Conservation (phyloP, 2,113 vertebrate genomes). For the Stegastes partitus region DNA sequence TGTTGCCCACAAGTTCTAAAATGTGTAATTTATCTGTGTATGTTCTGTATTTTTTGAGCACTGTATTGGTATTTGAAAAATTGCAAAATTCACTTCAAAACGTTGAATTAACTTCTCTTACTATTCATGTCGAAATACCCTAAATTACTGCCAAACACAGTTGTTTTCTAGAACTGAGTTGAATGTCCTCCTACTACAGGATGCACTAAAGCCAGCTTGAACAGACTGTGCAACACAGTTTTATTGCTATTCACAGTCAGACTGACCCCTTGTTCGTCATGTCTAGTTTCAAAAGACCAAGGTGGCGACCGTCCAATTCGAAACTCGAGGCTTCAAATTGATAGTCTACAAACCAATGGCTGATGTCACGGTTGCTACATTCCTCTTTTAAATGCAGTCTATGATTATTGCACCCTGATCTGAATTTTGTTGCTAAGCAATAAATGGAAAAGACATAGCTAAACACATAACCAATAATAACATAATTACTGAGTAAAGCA, state of each 20-base stretch:
- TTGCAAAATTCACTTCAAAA: too few relatives aligned
- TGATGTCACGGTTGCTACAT: too few relatives aligned
- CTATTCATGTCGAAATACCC: too few relatives aligned
- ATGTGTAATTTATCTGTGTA: neutral
- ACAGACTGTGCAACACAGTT: neutral
- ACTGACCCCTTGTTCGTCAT: too few relatives aligned
- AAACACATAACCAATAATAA: slow-evolving; percentile 32
- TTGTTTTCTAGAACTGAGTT: neutral
- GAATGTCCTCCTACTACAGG: neutral
- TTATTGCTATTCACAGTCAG: too few relatives aligned
- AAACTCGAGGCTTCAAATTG: too few relatives aligned
- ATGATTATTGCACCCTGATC: neutral
- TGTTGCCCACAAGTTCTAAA: neutral
- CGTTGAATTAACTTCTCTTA: too few relatives aligned
- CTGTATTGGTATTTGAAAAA: neutral
- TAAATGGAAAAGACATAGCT: slow-evolving; percentile 4
- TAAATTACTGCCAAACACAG: neutral
- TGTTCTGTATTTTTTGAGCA: neutral
- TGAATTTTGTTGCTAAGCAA: slow-evolving; percentile 29
- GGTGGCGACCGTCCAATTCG: too few relatives aligned
- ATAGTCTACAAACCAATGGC: too few relatives aligned
- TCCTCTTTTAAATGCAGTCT: too few relatives aligned
- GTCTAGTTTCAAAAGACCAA: too few relatives aligned
- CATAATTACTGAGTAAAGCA: slow-evolving; percentile 10
- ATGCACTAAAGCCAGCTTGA: neutral